Evolutionary conservation across 2,113 vertebrate species (phyloP).

Genomic region (Mustelus asterias): DNA sequence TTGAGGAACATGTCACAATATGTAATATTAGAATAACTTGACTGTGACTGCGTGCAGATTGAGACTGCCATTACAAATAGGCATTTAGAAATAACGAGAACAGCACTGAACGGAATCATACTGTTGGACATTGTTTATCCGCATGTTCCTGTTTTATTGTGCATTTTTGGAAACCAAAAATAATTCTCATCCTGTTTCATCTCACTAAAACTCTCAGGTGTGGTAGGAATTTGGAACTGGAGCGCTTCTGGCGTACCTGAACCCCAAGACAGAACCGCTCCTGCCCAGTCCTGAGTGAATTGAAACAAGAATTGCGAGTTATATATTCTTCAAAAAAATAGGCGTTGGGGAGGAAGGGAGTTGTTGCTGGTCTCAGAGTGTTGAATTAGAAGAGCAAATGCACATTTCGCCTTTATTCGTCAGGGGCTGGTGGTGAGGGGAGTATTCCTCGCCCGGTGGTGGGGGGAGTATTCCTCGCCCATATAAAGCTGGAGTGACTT

Average conservation of each 20-base stretch:
- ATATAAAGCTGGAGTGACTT: neutral
- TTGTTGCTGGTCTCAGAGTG: neutral
- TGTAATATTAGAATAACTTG: neutral
- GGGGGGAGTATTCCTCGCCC: too few species aligned
- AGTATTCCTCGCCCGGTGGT: neutral
- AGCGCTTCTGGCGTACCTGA: too few species aligned
- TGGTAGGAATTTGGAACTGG: too few species aligned
- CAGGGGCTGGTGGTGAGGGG: too few species aligned
- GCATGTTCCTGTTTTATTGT: neutral
- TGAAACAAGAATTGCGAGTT: neutral
- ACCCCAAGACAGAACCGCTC: neutral
- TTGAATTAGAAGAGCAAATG: neutral
- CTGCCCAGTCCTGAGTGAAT: neutral
- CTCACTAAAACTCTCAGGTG: neutral
- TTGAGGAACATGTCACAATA: neutral
- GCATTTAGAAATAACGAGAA: neutral
- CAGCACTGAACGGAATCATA: neutral
- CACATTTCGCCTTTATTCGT: neutral
- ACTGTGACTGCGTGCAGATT: neutral
- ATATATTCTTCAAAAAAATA: neutral
- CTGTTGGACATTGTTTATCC: neutral
- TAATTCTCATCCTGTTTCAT: neutral
- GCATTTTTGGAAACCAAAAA: neutral
- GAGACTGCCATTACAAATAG: too few species aligned
- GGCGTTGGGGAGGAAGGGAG: neutral